Evolutionary conservation across 2,888 invertebrate genomes (phyloP), one percentile per base, ranked within the genome.

Genomic region (Ophioninae sp.): DNA sequence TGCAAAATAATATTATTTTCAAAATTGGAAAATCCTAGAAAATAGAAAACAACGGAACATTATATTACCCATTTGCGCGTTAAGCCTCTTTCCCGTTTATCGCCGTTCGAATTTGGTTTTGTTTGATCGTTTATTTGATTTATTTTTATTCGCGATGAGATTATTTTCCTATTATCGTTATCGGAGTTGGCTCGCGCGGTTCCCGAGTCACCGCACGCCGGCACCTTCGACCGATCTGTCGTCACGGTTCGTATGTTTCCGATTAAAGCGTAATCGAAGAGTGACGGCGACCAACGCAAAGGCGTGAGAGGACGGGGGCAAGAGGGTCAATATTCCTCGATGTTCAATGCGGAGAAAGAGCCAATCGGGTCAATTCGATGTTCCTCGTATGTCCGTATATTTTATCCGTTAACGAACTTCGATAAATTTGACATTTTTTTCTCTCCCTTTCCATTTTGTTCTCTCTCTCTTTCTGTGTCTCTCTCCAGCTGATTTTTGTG

Each of bases 231-330:
- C 58, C 75, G 75, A 22, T 76, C 58, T 7, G 65, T 67, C 81
- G 83, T 83, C 69, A 81, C 77, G 83, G 83, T 83, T 83, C 83
- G 65, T 71, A 17, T 59, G 59, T 69, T 58, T 77, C 74, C 83
- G 83, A 83, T 83, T 83, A 83, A 78, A 74, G 23, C 74, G 39
- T 51, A 83, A 80, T 76, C 76, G 58, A 72, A 58, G 58, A 63
- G 41, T 41, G 39, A 72, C 72, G 56, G 58, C 30, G 69, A 63
- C 58, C n/a, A 44, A 30, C 51, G 61, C 80, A 61, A 68, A 39
- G 73, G 68, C 51, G 77, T 39, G 20, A 13, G 59, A 20, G 9
- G 72, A 61, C 22, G 17, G 30, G 56, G 30, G 30, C 17, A 51
- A 37, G 72, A 41, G 61, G 41, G 61, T 41, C 23, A 58, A 67